A percentile compares a stretch with the other conserved stretches of the same genome.
These are phyloP conservation scores for Ariolimax columbianus DNA, from an alignment of 2,888 invertebrate genomes.

Conservation along the genomic window DNA sequence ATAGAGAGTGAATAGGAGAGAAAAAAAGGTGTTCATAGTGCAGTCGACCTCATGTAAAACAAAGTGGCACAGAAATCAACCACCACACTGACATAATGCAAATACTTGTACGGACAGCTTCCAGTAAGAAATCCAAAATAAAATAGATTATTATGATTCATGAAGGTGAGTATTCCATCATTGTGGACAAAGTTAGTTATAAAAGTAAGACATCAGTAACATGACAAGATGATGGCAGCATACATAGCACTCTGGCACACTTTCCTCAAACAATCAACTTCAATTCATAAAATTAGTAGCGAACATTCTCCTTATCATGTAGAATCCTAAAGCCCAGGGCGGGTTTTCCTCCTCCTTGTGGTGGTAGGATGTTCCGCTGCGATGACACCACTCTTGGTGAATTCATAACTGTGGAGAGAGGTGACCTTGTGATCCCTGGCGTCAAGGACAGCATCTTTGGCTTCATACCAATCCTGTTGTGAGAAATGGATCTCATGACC, in stretches of 20 bases:
- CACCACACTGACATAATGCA: too few relatives aligned
- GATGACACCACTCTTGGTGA: background rate
- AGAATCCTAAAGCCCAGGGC: background rate
- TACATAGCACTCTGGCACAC: background rate
- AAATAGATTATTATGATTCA: too few relatives aligned
- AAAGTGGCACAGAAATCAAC: too few relatives aligned
- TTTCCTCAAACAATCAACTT: background rate
- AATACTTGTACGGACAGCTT: too few relatives aligned
- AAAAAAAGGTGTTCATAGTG: too few relatives aligned
- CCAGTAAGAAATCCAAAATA: too few relatives aligned
- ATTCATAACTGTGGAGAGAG: slow-evolving; percentile 28
- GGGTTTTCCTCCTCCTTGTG: background rate
- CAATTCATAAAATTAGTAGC: slow-evolving; percentile 4
- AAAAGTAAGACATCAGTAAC: background rate
- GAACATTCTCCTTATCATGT: slow-evolving; percentile 35
- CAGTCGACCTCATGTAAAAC: too few relatives aligned
- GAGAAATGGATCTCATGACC: background rate
- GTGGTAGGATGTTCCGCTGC: background rate
- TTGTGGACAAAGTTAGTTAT: too few relatives aligned
- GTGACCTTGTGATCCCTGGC: slow-evolving; percentile 29
- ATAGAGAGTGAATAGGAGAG: too few relatives aligned
- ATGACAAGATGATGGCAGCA: background rate
- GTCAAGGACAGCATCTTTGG: slow-evolving; percentile 7
- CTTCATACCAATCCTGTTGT: slow-evolving; percentile 26
- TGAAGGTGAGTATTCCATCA: too few relatives aligned